Base-by-base conservation (phyloP, 1,140 invertebrate species). In the Drosophila suzukii region DNA sequence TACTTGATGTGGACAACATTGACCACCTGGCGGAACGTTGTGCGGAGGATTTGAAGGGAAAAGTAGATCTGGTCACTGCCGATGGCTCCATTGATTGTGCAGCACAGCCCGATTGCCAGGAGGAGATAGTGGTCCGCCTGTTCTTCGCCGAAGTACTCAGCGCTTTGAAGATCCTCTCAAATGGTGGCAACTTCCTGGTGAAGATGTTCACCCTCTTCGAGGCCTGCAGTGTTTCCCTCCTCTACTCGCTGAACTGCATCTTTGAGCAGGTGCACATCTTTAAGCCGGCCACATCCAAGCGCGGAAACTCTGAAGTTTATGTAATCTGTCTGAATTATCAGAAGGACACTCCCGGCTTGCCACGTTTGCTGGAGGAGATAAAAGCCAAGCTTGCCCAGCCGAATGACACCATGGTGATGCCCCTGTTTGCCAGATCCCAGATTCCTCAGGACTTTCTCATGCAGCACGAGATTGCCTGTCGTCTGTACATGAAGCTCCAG, bases 131-230 rank as follows among this genome's bases (percentile, higher is more conserved):
- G 0, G 94, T 95, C 27, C 94, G 94, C 10, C 93, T 99, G 0
- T 96, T 98, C 81, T 96, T 95, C 84, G 97, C 96, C 91, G 98
- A 99, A 94, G 94, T 95, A 3, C 92, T 97, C 0, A 94, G 96
- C 17, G 97, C 96, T 13, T 86, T 98, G 11, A 93, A 94, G 62
- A 92, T 97, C 17, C 92, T 99, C n/a, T 91, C 93, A n/a, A 58
- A 91, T 56, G 95, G 95, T 59, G 98, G 98, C 3, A 95, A 93
- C 73, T 95, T 98, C 62, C 93, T 99, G 0, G 88, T 99, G n/a
- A 99, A 99, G 93, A 95, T 98, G 76, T 99, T 99, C 85, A 99
- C 98, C 2, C 94, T 96, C 49, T 98, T 97, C 91, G 97, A 99
- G 91, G 94, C 96, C 61, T 93, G 95, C 13, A 96, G 97, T 3